Conservation (phyloP, 2,888 invertebrate species). For the Scaptomyza flava region DNA sequence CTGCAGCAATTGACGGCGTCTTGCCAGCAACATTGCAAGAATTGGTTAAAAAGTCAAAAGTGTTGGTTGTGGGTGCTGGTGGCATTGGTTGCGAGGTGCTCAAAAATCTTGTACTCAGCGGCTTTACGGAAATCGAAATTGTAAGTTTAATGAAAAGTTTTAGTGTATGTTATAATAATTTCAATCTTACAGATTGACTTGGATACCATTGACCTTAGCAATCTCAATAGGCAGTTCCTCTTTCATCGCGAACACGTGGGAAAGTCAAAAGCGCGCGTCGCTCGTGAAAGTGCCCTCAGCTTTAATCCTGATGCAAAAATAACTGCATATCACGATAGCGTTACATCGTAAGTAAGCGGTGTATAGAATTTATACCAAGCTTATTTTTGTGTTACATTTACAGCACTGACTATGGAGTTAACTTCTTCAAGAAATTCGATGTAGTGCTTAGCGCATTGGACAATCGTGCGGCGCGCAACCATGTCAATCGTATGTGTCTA, state of each 20-base stretch:
- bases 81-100: conserved; percentile 99
- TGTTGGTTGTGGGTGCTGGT: conserved; percentile 97
- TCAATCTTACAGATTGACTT: conserved; percentile 93
- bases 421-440: conserved; percentile 95
- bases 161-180: not conserved
- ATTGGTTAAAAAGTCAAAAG: conserved; percentile 89
- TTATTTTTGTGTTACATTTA: conserved; percentile 70
- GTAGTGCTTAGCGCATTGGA: conserved; percentile 98
- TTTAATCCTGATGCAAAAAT: conserved; percentile 96
- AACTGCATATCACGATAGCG: conserved; percentile 95
- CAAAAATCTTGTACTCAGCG: conserved; percentile 97
- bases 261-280: conserved; percentile 97
- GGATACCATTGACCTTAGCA: conserved; percentile 99
- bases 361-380: not conserved
- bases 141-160: conserved; percentile 87
- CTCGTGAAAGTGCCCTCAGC: conserved; percentile 93
- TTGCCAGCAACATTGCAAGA: conserved; percentile 88
- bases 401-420: conserved; percentile 94
- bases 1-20: conserved; percentile 88
- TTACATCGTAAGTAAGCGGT: conserved; percentile 90
- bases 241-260: conserved; percentile 99
- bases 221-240: conserved; percentile 99
- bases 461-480: conserved; percentile 97
- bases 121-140: conserved; percentile 96
- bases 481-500: conserved; percentile 99